phyloP scores from a whole-genome alignment of 2,888 invertebrate species.

The Ophioninae sp. region DNA sequence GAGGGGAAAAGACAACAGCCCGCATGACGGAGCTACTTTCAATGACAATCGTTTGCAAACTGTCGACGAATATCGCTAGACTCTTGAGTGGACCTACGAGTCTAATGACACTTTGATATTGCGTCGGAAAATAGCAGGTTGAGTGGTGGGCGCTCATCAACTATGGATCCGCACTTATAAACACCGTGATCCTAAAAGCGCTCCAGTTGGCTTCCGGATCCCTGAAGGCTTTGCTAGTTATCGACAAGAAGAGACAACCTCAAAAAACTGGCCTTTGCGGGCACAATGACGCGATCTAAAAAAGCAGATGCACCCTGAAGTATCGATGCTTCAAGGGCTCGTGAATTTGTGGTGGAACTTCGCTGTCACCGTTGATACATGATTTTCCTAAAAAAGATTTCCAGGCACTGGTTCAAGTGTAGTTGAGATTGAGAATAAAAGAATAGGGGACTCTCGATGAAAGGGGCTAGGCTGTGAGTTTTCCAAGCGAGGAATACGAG shows the following conservation, averaged over 20 bases:
- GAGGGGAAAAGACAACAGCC: background rate
- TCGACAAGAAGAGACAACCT: background rate
- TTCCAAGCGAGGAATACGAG: slow-evolving; percentile 17
- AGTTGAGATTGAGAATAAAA: slow-evolving; percentile 11
- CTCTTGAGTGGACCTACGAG: background rate
- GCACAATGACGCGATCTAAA: background rate
- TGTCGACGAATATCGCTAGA: background rate
- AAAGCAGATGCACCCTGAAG: background rate
- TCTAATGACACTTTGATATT: background rate
- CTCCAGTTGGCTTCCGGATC: background rate
- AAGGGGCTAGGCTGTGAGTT: slow-evolving; percentile 3
- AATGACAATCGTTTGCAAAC: background rate
- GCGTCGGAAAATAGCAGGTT: background rate
- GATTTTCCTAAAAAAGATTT: slow-evolving; percentile 46
- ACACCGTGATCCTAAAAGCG: background rate
- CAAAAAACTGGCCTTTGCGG: background rate
- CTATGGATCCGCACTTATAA: background rate
- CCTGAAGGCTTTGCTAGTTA: background rate
- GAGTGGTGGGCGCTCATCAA: slow-evolving; percentile 6
- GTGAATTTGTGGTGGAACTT: slow-evolving; percentile 19
- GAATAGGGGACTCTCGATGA: slow-evolving; percentile 13
- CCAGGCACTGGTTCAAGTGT: slow-evolving; percentile 24
- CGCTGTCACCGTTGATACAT: slow-evolving; percentile 40
- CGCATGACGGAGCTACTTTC: background rate
- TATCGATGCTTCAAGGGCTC: background rate